Percentiles rank a stretch among this genome's conserved stretches.
Evolutionary conservation across 1,140 invertebrate genomes (phyloP).

Genomic region (Eupeodes corollae): DNA sequence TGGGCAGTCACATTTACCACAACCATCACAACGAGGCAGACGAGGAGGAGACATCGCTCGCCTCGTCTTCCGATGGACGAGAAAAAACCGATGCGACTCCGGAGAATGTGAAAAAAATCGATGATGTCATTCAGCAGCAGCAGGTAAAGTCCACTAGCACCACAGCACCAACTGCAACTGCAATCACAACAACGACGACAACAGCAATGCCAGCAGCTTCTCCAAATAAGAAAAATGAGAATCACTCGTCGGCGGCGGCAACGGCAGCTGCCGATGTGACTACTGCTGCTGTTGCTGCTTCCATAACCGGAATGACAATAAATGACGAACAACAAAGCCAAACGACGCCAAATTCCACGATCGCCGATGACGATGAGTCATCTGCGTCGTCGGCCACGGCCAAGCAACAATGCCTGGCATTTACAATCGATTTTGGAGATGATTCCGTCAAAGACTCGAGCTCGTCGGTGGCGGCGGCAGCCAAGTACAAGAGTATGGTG

Average conservation of each 20-base stretch:
- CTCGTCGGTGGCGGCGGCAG: conserved; percentile 38
- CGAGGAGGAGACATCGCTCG: conserved; percentile 1
- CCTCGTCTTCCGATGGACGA: conserved; percentile 20
- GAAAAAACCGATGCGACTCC: conserved; percentile 34
- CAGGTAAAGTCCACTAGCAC: background rate
- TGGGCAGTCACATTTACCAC: background rate
- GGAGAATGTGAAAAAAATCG: conserved; percentile 34
- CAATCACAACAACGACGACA: too few relatives aligned
- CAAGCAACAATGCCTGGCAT: conserved; percentile 39
- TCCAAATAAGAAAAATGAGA: too few relatives aligned
- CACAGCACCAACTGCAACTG: too few relatives aligned
- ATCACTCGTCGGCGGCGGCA: too few relatives aligned
- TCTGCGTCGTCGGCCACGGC: conserved; percentile 18
- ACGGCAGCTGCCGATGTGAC: conserved; percentile 4
- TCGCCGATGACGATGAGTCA: conserved; percentile 15
- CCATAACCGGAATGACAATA: background rate
- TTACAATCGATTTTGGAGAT: conserved; percentile 57
- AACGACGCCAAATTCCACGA: background rate
- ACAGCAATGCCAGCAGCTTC: background rate
- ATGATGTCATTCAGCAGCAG: conserved; percentile 23
- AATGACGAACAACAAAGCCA: conserved; percentile 1
- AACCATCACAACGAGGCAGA: too few relatives aligned
- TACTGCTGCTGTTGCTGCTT: conserved; percentile 6
- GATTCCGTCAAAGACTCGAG: conserved; percentile 46
- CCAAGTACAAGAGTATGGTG: conserved; percentile 47